phyloP scores from a whole-genome alignment of 1,140 invertebrate species.

The Drosophila sturtevanti region DNA sequence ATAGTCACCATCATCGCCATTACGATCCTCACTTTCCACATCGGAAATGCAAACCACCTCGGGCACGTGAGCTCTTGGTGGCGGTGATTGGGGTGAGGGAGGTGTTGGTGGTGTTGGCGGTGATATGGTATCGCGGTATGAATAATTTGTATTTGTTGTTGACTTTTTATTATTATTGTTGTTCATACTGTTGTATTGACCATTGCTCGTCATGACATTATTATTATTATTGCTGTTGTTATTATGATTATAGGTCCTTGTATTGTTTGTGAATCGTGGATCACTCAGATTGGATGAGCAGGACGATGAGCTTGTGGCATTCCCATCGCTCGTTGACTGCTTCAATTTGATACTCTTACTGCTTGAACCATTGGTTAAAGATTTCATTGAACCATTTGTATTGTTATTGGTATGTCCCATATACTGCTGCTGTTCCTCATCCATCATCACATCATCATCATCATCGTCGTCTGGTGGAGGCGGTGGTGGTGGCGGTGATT shows the following conservation, averaged over 20 bases:
- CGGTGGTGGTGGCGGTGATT: constrained; percentile 2
- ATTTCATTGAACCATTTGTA: constrained; percentile 34
- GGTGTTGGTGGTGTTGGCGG: constrained; percentile 54
- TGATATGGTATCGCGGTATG: constrained; percentile 57
- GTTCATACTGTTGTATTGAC: constrained; percentile 33
- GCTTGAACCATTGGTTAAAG: constrained; percentile 46
- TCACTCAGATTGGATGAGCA: not conserved
- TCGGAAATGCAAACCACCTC: constrained; percentile 50
- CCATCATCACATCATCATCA: constrained; percentile 11
- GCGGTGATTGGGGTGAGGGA: constrained; percentile 53
- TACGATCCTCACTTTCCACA: constrained; percentile 30
- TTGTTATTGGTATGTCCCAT: constrained; percentile 59
- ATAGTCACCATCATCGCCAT: constrained; percentile 37
- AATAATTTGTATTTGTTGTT: constrained; percentile 33
- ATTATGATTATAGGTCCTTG: constrained; percentile 13
- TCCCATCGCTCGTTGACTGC: constrained; percentile 4
- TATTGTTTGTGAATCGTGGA: not conserved
- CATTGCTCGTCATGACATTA: constrained; percentile 44
- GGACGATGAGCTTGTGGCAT: not conserved
- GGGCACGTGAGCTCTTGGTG: constrained; percentile 9
- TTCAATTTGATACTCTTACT: constrained; percentile 45
- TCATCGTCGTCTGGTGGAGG: constrained; percentile 25
- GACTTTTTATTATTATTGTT: constrained; percentile 41
- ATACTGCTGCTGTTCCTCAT: constrained; percentile 16
- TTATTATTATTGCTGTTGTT: constrained; percentile 45